These are phyloP conservation scores for Cerastis leucographa DNA, from an alignment of 2,888 invertebrate species.

Conservation along the genomic window DNA sequence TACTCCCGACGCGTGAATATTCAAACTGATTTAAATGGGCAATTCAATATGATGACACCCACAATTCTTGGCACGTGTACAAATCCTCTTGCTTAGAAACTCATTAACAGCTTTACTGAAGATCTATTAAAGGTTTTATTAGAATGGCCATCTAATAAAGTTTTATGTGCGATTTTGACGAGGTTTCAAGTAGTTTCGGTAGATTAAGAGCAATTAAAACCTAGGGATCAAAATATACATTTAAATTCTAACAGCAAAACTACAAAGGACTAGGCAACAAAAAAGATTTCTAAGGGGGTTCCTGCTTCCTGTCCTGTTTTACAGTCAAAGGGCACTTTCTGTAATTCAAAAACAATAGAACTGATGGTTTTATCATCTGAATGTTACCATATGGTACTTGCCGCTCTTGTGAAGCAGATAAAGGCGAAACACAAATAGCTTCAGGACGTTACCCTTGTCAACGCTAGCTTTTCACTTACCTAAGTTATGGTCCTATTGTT, in stretches of 20 bases:
- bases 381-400: constrained; percentile 63
- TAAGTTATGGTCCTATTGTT: constrained; percentile 84
- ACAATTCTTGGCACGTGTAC: constrained; percentile 53
- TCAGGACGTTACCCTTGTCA: constrained; percentile 84
- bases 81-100: constrained; percentile 47
- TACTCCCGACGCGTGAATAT: constrained; percentile 28
- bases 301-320: neutral
- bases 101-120: constrained; percentile 38
- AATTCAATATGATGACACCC: constrained; percentile 51
- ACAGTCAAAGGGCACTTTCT: constrained; percentile 20
- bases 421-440: constrained; percentile 78
- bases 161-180: constrained; percentile 28
- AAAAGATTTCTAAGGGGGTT: neutral
- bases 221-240: constrained; percentile 4
- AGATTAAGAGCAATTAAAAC: constrained; percentile 10
- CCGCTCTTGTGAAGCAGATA: constrained; percentile 66
- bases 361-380: constrained; percentile 53
- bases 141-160: constrained; percentile 19
- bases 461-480: constrained; percentile 83
- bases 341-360: constrained; percentile 48
- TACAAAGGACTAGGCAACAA: neutral
- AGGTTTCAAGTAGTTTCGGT: constrained; percentile 5
- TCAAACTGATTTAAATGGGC: constrained; percentile 53
- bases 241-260: neutral
- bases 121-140: constrained; percentile 40